These are phyloP conservation scores for Enteromius radiatus DNA, from an alignment of 2,797 vertebrate genomes.

Conservation along the genomic window DNA sequence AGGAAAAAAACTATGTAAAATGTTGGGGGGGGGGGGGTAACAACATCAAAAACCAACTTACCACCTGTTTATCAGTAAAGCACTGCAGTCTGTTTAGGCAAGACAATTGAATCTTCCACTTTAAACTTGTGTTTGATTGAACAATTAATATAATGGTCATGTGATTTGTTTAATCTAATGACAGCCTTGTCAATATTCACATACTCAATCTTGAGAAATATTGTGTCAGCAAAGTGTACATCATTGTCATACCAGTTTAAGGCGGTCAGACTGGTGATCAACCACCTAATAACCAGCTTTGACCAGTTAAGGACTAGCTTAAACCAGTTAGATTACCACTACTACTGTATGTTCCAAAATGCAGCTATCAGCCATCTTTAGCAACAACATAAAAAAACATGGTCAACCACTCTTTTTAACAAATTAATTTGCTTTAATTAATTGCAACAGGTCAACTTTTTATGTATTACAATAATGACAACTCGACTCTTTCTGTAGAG, in stretches of 20 bases:
- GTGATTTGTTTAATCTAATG: not conserved
- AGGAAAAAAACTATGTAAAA: not conserved
- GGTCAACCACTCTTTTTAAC: not conserved
- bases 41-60: not conserved
- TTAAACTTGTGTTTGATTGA: not conserved
- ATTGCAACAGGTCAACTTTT: not conserved
- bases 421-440: not conserved
- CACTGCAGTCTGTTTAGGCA: not conserved
- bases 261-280: not conserved
- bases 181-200: not conserved
- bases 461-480: not conserved
- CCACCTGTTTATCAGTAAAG: not conserved
- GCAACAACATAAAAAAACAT: not conserved
- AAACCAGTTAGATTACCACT: slow-evolving; percentile 2
- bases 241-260: not conserved
- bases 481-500: not conserved
- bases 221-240: not conserved
- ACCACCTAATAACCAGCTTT: not conserved
- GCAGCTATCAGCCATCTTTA: not conserved
- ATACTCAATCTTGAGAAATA: not conserved
- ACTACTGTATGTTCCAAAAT: not conserved
- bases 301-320: not conserved
- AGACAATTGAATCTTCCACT: not conserved
- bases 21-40: no score
- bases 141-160: not conserved